Percentiles rank a stretch among this genome's conserved stretches.
These are phyloP conservation scores for Noctua janthe DNA, from an alignment of 2,888 invertebrate species.

Conservation along the genomic window DNA sequence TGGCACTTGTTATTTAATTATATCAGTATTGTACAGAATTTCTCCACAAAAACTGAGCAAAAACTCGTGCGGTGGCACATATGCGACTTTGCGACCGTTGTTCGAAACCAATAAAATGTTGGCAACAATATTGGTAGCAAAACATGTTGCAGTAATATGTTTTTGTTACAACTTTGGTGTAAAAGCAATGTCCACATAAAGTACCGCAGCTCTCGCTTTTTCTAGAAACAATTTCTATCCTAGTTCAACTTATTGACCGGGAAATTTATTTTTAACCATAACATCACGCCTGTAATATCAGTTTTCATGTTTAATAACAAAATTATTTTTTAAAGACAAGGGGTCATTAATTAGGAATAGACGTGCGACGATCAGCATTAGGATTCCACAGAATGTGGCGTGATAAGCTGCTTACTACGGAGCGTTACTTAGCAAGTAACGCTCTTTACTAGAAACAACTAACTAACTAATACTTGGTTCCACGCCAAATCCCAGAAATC, in stretches of 20 bases:
- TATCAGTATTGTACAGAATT: background rate
- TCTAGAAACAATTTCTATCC: conserved; percentile 13
- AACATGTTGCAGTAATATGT: conserved; percentile 60
- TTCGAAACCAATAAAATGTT: conserved; percentile 62
- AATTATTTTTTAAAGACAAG: background rate
- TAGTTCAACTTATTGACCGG: background rate
- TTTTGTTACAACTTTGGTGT: conserved; percentile 55
- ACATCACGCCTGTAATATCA: background rate
- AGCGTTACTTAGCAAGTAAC: too few species aligned
- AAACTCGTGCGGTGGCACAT: conserved; percentile 34
- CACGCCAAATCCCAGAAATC: background rate
- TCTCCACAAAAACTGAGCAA: conserved; percentile 45
- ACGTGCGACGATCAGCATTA: background rate
- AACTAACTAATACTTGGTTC: background rate
- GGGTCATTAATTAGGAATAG: too few species aligned
- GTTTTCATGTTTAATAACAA: background rate
- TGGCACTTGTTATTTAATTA: too few species aligned
- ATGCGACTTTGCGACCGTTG: conserved; percentile 49
- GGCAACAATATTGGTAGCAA: conserved; percentile 57
- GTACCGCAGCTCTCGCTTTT: conserved; percentile 28
- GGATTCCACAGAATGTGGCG: background rate
- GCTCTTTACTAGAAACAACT: background rate
- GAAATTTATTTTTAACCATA: background rate
- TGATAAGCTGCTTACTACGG: too few species aligned
- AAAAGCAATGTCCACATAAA: conserved; percentile 41